Conservation (phyloP, 2,113 vertebrate genomes). For the Cranoglanis bouderius region DNA sequence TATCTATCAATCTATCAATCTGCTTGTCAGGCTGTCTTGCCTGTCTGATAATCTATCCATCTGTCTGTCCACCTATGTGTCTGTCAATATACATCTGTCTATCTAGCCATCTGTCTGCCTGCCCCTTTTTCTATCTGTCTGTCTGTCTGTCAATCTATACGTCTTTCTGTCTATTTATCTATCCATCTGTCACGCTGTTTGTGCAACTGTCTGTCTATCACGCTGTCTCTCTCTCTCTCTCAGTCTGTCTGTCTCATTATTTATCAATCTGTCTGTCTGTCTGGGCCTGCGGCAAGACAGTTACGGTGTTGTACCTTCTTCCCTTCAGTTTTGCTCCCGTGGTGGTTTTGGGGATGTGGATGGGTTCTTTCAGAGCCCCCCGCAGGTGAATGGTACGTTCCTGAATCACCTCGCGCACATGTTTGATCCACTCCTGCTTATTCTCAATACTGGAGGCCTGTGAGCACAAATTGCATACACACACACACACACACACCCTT, state of each 20-base stretch:
- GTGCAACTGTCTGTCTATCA: not conserved
- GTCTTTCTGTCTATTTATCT: not conserved
- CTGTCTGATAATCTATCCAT: not conserved
- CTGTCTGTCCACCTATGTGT: not conserved
- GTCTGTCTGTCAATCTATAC: rapidly evolving
- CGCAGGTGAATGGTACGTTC: slow-evolving; percentile 96
- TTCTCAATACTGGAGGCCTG: slow-evolving; percentile 98
- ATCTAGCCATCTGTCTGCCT: not conserved
- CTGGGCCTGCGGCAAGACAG: not conserved
- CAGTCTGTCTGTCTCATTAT: not conserved
- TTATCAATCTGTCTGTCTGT: not conserved
- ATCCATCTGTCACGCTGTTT: not conserved
- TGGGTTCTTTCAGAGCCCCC: slow-evolving; percentile 95
- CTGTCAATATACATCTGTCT: not conserved
- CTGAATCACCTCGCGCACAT: slow-evolving; percentile 97
- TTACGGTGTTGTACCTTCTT: slow-evolving; percentile 74
- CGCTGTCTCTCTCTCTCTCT: not conserved
- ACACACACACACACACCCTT: slow-evolving; percentile 18
- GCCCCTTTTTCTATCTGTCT: not conserved
- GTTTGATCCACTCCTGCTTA: slow-evolving; percentile 99
- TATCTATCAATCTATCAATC: not conserved
- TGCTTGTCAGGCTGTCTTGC: not conserved
- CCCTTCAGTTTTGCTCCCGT: slow-evolving; percentile 89
- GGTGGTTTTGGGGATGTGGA: slow-evolving; percentile 91
- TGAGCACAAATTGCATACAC: not conserved